Base-by-base conservation (phyloP, 2,113 vertebrate genomes). In the Nothocercus julius region DNA sequence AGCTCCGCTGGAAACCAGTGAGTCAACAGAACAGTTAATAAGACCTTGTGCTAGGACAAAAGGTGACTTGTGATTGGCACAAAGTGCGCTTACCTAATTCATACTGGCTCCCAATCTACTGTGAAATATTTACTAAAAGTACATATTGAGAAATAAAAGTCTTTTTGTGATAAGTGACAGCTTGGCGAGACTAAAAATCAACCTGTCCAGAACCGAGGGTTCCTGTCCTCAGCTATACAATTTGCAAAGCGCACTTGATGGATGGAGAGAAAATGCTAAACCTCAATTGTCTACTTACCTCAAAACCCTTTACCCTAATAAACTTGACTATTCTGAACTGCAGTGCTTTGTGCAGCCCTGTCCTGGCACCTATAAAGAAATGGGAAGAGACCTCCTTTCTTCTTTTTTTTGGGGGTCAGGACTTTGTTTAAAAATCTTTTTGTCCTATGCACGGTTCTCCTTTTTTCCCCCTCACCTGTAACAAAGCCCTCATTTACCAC, bases 1-100 rank as follows among this genome's bases (percentile, higher is more conserved):
- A 59, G 7, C 19, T 88, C 36, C n/a, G 1, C 7, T 54, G 51
- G 42, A 85, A 75, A 51, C 10, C 13, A 59, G 13, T 19, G 93
- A 72, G 9, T 4, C 11, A 72, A 53, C 13, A 27, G 17, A 67
- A 54, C 14, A 28, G 5, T 45, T 78, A 67, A 42, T 22, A 69
- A 89, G n/a, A 75, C 58, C 58, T 45, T 56, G 6, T 59, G 54
- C 54, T 42, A 51, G 49, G 51, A 74, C 28, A 69, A 70, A 58
- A 77, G 27, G 9, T 40, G 0, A 18, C 83, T 80, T 0, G 0
- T 64, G 58, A 59, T 45, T 32, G 32, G 6, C 51, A 68, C 10
- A 25, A 74, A 89, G 6, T 54, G 13, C 32, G 67, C 13, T 90
- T 88, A 25, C 2, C 67, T 95, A 79, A 79, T 72, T 72, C 20